Evolutionary conservation across 2,797 vertebrate genomes (phyloP), one percentile per base, ranked within the genome.

Genomic region (Lacerta viridis): DNA sequence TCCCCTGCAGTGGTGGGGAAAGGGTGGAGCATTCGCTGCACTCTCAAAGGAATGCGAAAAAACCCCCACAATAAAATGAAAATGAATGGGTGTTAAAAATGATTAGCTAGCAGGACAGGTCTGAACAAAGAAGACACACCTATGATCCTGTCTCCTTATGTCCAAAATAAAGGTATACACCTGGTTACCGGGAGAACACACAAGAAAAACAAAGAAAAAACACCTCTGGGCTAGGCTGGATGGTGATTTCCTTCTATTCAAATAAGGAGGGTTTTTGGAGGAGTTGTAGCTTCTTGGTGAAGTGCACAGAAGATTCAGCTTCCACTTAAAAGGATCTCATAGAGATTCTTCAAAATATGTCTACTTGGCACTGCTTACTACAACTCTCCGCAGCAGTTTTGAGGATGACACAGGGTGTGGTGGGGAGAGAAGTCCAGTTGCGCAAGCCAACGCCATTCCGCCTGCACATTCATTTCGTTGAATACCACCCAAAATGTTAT

Each of bases 21-120:
- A 76, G 61, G 80, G 84, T 80, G 25, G 85, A 84, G 88, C 33
- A 8, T 88, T 61, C 17, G n/a, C 76, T 33, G 27, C 75, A 91
- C 4, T 59, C 33, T 29, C 64, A 41, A 50, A 87, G 86, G 64
- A 87, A 90, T 92, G 29, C 3, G 25, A 11, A 77, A 92, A 50
- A 15, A 13, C 50, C 8, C 50, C 50, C 8, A n/a, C 5, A 4
- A 83, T 0, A 3, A 77, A 92, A 83, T 83, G 89, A 15, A 95
- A 92, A 95, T 46, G 72, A 93, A 90, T 90, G 89, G 90, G 88
- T 93, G 94, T 91, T 94, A 89, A 94, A 95, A 74, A 78, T 83
- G 83, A 43, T 88, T 88, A 94, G 94, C 92, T 92, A 95, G 91
- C 90, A 92, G 93, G 94, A 91, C 95, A 95, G 92, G 95, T 95